phyloP scores from a whole-genome alignment of 2,113 vertebrate genomes.

The Stomatorhinus ivindoensis region DNA sequence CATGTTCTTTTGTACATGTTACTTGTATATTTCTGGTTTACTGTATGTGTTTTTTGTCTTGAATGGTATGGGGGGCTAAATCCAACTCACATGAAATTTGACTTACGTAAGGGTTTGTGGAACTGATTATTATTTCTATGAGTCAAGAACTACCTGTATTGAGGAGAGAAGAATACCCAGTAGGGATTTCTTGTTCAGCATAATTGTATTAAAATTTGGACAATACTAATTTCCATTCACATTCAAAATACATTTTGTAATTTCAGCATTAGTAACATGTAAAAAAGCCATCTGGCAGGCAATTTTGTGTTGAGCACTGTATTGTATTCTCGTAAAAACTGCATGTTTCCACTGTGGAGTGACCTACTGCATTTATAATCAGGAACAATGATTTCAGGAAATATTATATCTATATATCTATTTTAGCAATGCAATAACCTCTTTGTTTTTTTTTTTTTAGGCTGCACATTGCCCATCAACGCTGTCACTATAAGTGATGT shows the following conservation, averaged over 20 bases:
- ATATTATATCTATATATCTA: neutral
- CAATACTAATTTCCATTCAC: neutral
- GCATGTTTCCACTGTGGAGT: neutral
- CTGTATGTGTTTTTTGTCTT: neutral
- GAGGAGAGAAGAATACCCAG: neutral
- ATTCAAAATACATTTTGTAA: neutral
- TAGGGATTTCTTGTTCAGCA: neutral
- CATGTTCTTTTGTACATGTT: neutral
- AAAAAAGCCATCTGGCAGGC: neutral
- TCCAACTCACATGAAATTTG: neutral
- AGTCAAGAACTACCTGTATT: neutral
- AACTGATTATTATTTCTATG: neutral
- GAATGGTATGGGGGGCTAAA: neutral
- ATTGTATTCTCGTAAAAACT: neutral
- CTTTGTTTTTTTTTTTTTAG: constrained; percentile 14
- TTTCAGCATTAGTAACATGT: neutral
- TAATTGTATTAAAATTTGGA: neutral
- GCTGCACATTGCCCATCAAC: constrained; percentile 50
- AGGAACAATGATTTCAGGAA: neutral
- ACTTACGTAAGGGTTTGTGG: neutral
- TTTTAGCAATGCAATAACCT: neutral
- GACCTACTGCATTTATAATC: neutral
- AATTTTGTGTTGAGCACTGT: neutral
- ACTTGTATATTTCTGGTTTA: neutral
- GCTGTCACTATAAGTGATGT: constrained; percentile 37